Base-by-base conservation (phyloP, 1,140 invertebrate species). In the Platyura marginata region DNA sequence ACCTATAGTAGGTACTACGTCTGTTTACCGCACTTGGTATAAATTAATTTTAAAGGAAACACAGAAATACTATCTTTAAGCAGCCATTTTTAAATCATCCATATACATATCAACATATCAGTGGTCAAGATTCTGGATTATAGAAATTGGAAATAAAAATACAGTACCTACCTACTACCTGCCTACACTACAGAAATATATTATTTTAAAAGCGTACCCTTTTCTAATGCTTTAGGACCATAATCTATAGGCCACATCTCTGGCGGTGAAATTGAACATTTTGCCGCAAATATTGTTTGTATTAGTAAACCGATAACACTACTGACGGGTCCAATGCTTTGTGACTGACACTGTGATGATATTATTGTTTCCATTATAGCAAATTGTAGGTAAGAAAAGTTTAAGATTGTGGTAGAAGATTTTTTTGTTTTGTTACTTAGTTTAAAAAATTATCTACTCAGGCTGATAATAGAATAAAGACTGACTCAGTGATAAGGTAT, bases 221-320 rank as follows among this genome's bases (percentile, higher is more conserved):
- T 34, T 34, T 34, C 13, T 13, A 56, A 40, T 63, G 8, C 66
- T 61, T 2, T 59, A 9, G 63, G 57, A 2, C 65, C 68, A 25
- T 61, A 61, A 22, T 75, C 70, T 5, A 51, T 40, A 1, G 67
- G 70, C 53, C 70, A 69, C 1, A 57, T 48, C 20, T 67, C 63
- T 3, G 52, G 46, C 0, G 70, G 68, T 2, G 68, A 64, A 3
- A 75, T 43, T 2, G 53, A 50, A 41, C 72, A 76, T 41, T 74
- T 69, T 0, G 70, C 67, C 0, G 57, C 41, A 3, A 75, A 41
- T 13, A 76, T 48, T 0, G 62, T 55, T 42, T 68, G 65, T 8
- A 75, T 39, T 3, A 71, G 48, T 16, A 70, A 45, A 70, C 57
- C 46, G 77, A 68, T 45, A 66, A 64, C 37, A 67, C 68, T 45